Base-by-base conservation (phyloP, 37 sponge, comb jelly and placozoan species). In the Lycopodina hypogea region DNA sequence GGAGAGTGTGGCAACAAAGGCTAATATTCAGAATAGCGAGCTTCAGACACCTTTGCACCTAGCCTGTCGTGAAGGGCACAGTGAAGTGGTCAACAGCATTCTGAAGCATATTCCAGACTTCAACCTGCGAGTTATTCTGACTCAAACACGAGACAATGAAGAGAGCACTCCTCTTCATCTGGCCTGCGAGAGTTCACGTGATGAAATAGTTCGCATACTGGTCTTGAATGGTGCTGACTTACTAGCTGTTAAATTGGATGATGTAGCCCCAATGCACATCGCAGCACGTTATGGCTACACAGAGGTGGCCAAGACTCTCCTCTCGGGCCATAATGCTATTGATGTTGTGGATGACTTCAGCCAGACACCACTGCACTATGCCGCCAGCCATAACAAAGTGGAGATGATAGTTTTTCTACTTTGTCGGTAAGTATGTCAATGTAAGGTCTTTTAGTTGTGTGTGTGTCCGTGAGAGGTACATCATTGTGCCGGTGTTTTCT, bases 371-470 rank as follows among this genome's bases (percentile, higher is more conserved):
- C 83, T 96, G 8, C 96, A 96, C 65, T 79, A 82, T 61, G 96
- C 96, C 19, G 96, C 93, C 40, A 57, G 79, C 74, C 37, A 77
- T 45, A 87, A 90, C 69, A 80, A 89, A n/a, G 73, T 51, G 52
- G 71, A 87, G 28, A 95, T 95, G 91, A 80, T 97, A 22, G 52
- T 69, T 32, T 95, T 86, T 65, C 89, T 97, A 2, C n/a, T 93
- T 19, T 35, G 69, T 24, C 68, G 85, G 93, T 93, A 78, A 78
- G 93, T 67, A 12, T 29, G 4, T n/a, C n/a, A n/a, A n/a, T n/a
- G n/a, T n/a, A n/a, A n/a, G n/a, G n/a, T n/a, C n/a, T n/a, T n/a
- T n/a, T n/a, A n/a, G n/a, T 60, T 4, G 61, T 60, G 29, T 17
- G 17, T 29, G 58, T 74, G 24, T 52, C 48, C 48, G 9, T 45